Evolutionary conservation across 37 sponge, comb jelly and placozoan species (phyloP).

Genomic region (Cladorhizidae sp.): DNA sequence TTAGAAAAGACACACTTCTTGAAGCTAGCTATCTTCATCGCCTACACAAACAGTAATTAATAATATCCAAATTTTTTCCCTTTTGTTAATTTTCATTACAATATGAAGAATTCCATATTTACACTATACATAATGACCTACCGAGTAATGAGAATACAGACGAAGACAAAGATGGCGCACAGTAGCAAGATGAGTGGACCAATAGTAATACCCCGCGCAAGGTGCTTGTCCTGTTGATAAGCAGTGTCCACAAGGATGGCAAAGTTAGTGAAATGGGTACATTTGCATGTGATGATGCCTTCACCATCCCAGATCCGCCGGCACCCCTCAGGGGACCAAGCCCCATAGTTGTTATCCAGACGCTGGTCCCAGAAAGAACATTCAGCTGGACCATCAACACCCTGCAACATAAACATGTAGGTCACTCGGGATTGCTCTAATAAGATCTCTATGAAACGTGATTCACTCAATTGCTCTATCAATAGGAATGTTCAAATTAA

Average conservation of each 20-base stretch:
- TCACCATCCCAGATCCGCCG: not conserved
- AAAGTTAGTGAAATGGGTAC: conserved; percentile 51
- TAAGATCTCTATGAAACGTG: too few species aligned
- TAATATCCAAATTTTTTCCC: too few species aligned
- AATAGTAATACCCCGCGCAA: not conserved
- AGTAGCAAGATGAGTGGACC: not conserved
- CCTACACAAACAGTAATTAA: too few species aligned
- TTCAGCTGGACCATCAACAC: conserved; percentile 7
- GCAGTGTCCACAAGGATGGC: conserved; percentile 14
- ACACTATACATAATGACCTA: not conserved
- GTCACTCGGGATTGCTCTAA: too few species aligned
- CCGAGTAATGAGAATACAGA: not conserved
- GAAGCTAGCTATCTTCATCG: too few species aligned
- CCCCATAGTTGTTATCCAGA: conserved; percentile 46
- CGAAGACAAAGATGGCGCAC: not conserved
- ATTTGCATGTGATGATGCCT: conserved; percentile 17
- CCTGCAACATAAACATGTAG: too few species aligned
- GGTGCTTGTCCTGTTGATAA: not conserved
- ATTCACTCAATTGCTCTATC: too few species aligned
- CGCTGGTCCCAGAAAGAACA: conserved; percentile 59
- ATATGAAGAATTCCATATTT: too few species aligned
- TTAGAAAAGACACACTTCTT: too few species aligned
- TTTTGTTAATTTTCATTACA: too few species aligned
- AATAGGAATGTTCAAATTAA: too few species aligned
- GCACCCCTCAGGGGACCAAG: conserved; percentile 55